A percentile compares a stretch with the other conserved stretches of the same genome.
Evolutionary conservation across 1,140 invertebrate genomes (phyloP).

Genomic region (Scaptodrosophila lebanonensis): DNA sequence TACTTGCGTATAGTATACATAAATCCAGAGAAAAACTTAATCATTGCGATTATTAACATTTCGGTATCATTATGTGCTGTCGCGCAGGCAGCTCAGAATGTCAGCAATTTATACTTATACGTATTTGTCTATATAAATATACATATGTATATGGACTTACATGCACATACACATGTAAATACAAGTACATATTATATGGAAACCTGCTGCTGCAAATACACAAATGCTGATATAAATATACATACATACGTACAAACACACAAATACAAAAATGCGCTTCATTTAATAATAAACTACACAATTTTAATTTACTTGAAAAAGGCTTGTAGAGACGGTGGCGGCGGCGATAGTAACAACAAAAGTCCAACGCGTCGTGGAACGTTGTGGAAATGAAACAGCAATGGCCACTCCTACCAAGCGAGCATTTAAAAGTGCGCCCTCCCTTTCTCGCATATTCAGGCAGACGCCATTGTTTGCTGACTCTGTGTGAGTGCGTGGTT

Average conservation of each 20-base stretch:
- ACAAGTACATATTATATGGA: too few relatives aligned
- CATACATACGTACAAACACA: constrained; percentile 2
- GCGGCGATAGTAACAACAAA: constrained; percentile 15
- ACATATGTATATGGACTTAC: constrained; percentile 8
- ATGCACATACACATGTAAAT: constrained; percentile 27
- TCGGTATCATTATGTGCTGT: constrained; percentile 64
- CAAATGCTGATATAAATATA: neutral
- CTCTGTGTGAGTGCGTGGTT: too few relatives aligned
- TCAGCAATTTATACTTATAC: constrained; percentile 36
- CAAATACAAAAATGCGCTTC: constrained; percentile 73
- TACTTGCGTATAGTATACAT: too few relatives aligned
- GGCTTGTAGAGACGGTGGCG: neutral
- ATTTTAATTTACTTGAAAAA: constrained; percentile 74
- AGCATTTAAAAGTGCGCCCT: constrained; percentile 8
- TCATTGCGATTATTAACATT: constrained; percentile 71
- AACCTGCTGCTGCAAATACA: constrained; percentile 21
- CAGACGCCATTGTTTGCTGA: constrained; percentile 33
- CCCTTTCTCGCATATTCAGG: constrained; percentile 1
- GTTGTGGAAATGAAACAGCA: constrained; percentile 35
- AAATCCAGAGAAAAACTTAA: constrained; percentile 43
- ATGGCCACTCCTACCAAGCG: constrained; percentile 43
- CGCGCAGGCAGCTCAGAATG: constrained; percentile 30
- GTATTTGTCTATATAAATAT: constrained; percentile 37
- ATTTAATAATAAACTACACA: constrained; percentile 77
- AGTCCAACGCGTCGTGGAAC: constrained; percentile 23